Evolutionary conservation across 2,888 invertebrate genomes (phyloP), one percentile per base, ranked within the genome.

Genomic region (Erebia aethiops): DNA sequence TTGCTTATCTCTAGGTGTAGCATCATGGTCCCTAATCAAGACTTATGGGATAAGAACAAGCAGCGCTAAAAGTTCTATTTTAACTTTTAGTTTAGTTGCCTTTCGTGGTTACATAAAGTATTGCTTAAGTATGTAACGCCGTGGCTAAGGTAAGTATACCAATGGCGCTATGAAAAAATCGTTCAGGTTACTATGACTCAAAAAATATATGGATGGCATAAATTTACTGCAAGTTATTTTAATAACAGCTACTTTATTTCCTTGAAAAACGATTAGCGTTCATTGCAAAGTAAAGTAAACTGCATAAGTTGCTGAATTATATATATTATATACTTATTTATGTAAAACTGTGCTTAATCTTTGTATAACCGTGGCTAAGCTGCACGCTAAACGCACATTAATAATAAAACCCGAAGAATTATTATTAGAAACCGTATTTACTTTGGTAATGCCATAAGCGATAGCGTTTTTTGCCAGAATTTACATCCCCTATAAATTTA

Each of bases 371-470:
- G 85, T 81, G 81, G 81, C 74, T 77, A 77, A 81, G 79, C 77
- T 77, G 83, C 92, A 92, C 92, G 92, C 90, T 83, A 92, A 88
- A 85, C 80, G 84, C 80, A 84, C 90, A 92, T 92, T 92, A 91
- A 92, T 91, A 91, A 88, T 83, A 85, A 81, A 89, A 87, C 84
- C 85, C 82, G 79, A 82, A 81, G 82, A 84, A 82, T 79, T 79
- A 82, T 71, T 35, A 73, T 73, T 74, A 71, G 64, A 72, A 71
- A 72, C 51, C 61, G 51, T 67, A 51, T 76, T n/a, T 66, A 67
- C 49, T 14, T 58, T 66, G 73, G 67, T 9, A 46, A 77, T 75
- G 69, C 71, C 61, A 76, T 66, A 67, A 69, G 77, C 71, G 73
- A 49, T 63, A 71, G 77, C 76, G 75, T 60, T 74, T 26, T 73